phyloP scores from a whole-genome alignment of 2,888 invertebrate species.

The Dasysyrphus tricinctus region DNA sequence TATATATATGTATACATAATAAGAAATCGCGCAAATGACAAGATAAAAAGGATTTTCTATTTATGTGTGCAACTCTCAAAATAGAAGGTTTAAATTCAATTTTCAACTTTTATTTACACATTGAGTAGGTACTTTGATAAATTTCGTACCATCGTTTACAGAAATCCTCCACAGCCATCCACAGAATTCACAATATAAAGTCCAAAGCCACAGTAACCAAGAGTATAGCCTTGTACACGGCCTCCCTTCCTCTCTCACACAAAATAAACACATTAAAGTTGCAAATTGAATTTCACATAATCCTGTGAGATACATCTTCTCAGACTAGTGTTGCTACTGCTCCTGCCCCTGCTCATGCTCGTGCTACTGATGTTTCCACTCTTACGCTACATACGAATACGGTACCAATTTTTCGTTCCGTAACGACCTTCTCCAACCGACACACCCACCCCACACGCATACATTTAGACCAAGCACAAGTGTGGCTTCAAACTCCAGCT shows the following conservation, averaged over 20 bases:
- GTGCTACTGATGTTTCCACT: conserved; percentile 30
- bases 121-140: conserved; percentile 75
- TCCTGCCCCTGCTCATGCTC: conserved; percentile 30
- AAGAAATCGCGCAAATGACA: conserved; percentile 74
- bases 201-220: conserved; percentile 75
- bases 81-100: conserved; percentile 76
- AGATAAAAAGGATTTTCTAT: conserved; percentile 76
- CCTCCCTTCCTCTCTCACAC: conserved; percentile 47
- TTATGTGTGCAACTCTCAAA: conserved; percentile 70
- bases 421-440: conserved; percentile 63
- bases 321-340: conserved; percentile 69
- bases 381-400: conserved; percentile 63
- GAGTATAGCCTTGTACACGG: conserved; percentile 61
- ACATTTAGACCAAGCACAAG: conserved; percentile 44
- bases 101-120: conserved; percentile 76
- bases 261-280: conserved; percentile 76
- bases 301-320: conserved; percentile 76
- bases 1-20: conserved; percentile 49
- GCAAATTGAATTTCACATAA: conserved; percentile 76
- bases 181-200: conserved; percentile 60
- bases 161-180: conserved; percentile 71
- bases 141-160: conserved; percentile 74
- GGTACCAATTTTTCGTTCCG: conserved; percentile 70
- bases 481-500: conserved; percentile 6
- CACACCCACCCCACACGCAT: conserved; percentile 51